A percentile compares a stretch with the other conserved stretches of the same genome.
phyloP scores from a whole-genome alignment of 2,888 invertebrate species.

The Ligdia adustata region DNA sequence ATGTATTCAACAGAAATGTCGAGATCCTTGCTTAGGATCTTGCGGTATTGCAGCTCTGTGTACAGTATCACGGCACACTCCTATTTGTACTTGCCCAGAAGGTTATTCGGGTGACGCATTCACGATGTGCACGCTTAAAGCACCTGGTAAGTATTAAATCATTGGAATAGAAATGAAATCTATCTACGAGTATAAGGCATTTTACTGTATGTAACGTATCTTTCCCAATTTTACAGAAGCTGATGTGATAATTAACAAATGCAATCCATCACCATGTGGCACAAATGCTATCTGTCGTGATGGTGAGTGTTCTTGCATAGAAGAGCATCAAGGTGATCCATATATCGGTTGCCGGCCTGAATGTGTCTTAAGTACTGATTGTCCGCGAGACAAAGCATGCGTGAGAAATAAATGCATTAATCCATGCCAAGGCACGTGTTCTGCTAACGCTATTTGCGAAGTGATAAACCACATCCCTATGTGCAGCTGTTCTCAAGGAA shows the following conservation, averaged over 20 bases:
- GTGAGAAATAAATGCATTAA: conserved; percentile 87
- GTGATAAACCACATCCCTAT: conserved; percentile 89
- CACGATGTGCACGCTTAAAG: conserved; percentile 75
- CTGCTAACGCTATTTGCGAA: conserved; percentile 87
- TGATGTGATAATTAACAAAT: conserved; percentile 63
- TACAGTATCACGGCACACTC: conserved; percentile 88
- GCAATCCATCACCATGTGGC: conserved; percentile 88
- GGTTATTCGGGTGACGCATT: conserved; percentile 88
- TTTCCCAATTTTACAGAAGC: conserved; percentile 50
- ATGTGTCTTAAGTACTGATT: conserved; percentile 88
- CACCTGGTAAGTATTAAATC: conserved; percentile 62
- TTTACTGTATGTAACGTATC: too few species aligned
- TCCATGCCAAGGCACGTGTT: conserved; percentile 89
- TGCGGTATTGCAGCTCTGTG: conserved; percentile 87
- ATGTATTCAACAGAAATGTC: conserved; percentile 88
- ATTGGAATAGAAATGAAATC: too few species aligned
- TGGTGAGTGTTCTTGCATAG: conserved; percentile 84
- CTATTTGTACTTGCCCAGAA: conserved; percentile 88
- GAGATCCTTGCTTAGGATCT: conserved; percentile 88
- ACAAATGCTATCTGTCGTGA: conserved; percentile 84
- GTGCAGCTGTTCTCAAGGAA: conserved; percentile 87
- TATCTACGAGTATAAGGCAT: too few species aligned
- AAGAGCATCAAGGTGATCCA: conserved; percentile 87
- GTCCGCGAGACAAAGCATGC: conserved; percentile 86
- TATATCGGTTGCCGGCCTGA: conserved; percentile 88